A percentile compares a stretch with the other conserved stretches of the same genome.
These are phyloP conservation scores for Ctenopoma multispine DNA, from an alignment of 2,797 vertebrate genomes.

Conservation along the genomic window DNA sequence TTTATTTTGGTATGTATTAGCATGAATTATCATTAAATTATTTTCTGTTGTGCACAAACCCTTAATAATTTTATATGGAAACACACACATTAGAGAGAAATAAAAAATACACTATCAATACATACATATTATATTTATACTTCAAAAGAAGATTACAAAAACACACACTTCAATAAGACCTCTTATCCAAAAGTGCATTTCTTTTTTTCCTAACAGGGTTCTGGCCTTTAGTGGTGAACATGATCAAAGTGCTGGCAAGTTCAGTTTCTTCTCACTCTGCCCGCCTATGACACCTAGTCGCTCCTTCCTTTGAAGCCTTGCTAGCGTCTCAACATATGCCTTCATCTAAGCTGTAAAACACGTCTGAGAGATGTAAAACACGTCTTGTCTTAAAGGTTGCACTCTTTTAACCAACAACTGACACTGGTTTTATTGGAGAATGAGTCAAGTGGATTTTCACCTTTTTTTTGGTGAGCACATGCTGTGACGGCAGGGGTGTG, in stretches of 20 bases:
- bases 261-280: slow-evolving; percentile 61
- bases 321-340: slow-evolving; percentile 45
- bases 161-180: slow-evolving; percentile 40
- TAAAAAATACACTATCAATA: slow-evolving; percentile 24
- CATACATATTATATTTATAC: slow-evolving; percentile 30
- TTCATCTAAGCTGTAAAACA: slow-evolving; percentile 68
- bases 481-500: slow-evolving; percentile 3
- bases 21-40: slow-evolving; percentile 20
- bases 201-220: slow-evolving; percentile 43
- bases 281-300: slow-evolving; percentile 64
- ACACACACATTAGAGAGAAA: background rate
- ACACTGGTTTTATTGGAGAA: slow-evolving; percentile 44
- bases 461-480: background rate
- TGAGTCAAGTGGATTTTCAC: slow-evolving; percentile 31
- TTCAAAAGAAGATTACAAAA: slow-evolving; percentile 42
- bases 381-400: slow-evolving; percentile 45
- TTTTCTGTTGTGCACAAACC: slow-evolving; percentile 3
- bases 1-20: slow-evolving; percentile 19
- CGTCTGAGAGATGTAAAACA: slow-evolving; percentile 67
- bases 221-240: slow-evolving; percentile 55
- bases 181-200: slow-evolving; percentile 53
- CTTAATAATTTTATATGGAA: slow-evolving; percentile 25
- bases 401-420: slow-evolving; percentile 56
- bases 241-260: slow-evolving; percentile 74
- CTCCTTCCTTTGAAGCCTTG: slow-evolving; percentile 69